Evolutionary conservation across 2,113 vertebrate genomes (phyloP).

Genomic region (Caretta caretta): DNA sequence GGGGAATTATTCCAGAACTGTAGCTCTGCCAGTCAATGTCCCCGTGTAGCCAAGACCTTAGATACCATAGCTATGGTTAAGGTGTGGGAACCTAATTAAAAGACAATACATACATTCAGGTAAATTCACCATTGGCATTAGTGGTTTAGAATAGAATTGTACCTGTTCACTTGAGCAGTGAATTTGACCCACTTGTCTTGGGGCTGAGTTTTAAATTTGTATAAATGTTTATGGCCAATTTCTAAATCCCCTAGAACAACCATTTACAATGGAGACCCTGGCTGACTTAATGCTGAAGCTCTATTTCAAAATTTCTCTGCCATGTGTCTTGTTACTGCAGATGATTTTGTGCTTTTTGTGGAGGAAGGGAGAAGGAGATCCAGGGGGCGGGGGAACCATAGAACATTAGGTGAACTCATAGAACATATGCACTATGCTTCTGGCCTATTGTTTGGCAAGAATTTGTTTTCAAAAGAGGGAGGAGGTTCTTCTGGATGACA

Average conservation of each 20-base stretch:
- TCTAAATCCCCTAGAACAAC: background rate
- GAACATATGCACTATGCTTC: fast-evolving
- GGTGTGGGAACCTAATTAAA: background rate
- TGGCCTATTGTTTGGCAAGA: background rate
- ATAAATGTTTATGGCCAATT: background rate
- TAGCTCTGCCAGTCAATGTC: background rate
- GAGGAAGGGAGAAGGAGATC: background rate
- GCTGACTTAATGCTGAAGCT: background rate
- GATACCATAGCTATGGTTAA: background rate
- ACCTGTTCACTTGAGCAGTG: slow-evolving; percentile 13
- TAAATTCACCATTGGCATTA: background rate
- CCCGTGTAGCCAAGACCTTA: background rate
- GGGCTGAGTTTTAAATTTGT: background rate
- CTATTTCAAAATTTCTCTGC: background rate
- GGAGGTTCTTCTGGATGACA: background rate
- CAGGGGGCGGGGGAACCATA: background rate
- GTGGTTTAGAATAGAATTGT: background rate
- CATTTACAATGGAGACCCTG: background rate
- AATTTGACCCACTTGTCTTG: background rate
- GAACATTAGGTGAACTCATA: background rate
- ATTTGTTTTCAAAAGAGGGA: background rate
- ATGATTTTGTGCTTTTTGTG: background rate
- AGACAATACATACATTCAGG: background rate
- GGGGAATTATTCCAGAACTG: background rate
- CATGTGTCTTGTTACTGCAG: background rate